phyloP scores from a whole-genome alignment of 2,888 invertebrate genomes.

The Agriotes lineatus region DNA sequence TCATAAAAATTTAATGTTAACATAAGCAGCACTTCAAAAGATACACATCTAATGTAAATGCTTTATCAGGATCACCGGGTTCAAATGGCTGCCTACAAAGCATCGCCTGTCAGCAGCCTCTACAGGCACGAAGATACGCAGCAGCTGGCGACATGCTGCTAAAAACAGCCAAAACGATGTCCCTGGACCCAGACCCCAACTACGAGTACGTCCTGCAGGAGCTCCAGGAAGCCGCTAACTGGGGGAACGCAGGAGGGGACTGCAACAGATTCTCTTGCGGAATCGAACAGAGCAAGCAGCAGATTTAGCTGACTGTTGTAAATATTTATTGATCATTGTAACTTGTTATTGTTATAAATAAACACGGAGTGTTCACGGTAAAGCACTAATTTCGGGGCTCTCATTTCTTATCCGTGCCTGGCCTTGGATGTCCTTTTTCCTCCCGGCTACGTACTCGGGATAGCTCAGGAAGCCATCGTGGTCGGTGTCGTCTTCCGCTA shows the following conservation, averaged over 20 bases:
- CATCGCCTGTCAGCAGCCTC: constrained; percentile 81
- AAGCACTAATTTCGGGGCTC: constrained; percentile 11
- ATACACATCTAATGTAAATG: neutral
- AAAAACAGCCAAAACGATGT: constrained; percentile 76
- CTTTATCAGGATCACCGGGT: constrained; percentile 69
- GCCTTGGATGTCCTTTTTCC: constrained; percentile 52
- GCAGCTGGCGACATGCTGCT: constrained; percentile 83
- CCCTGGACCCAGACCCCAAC: constrained; percentile 67
- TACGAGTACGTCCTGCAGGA: constrained; percentile 65
- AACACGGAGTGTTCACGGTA: constrained; percentile 11
- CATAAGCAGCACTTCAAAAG: no score
- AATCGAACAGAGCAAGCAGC: constrained; percentile 18
- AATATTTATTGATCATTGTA: constrained; percentile 26
- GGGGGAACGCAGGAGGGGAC: constrained; percentile 58
- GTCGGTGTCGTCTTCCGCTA: constrained; percentile 86
- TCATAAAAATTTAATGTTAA: no score
- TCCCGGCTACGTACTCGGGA: constrained; percentile 75
- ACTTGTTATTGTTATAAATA: constrained; percentile 32
- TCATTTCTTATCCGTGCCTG: constrained; percentile 2
- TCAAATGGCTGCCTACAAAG: constrained; percentile 81
- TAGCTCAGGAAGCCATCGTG: constrained; percentile 90
- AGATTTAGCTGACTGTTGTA: constrained; percentile 1
- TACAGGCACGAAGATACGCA: constrained; percentile 79
- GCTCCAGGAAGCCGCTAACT: constrained; percentile 59
- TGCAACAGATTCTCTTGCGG: constrained; percentile 58